Evolutionary conservation across 2,113 vertebrate genomes (phyloP).

Genomic region (Psilopogon haemacephalus): DNA sequence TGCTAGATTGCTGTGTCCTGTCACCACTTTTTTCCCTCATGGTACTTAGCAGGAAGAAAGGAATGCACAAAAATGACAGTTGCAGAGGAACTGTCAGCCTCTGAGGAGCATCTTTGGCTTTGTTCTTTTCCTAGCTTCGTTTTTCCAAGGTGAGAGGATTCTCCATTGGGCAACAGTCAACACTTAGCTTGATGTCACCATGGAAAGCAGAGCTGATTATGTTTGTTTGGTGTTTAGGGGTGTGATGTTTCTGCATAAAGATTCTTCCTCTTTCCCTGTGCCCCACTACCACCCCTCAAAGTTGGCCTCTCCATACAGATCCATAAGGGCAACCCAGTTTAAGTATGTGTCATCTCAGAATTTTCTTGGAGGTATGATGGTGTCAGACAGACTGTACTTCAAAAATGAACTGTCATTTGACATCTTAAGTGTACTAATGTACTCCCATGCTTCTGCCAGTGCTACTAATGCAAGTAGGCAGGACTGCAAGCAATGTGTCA

Average conservation of each 20-base stretch:
- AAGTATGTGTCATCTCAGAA: background rate
- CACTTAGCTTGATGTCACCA: background rate
- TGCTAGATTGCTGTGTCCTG: background rate
- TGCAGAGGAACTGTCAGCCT: background rate
- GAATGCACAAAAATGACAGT: background rate
- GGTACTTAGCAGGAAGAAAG: background rate
- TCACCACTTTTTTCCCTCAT: background rate
- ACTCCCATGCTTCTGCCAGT: background rate
- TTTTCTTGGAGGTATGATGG: background rate
- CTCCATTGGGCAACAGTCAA: background rate
- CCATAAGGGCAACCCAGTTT: background rate
- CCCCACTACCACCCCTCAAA: background rate
- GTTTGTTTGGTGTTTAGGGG: background rate
- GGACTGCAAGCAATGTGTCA: background rate
- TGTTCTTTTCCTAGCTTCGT: background rate
- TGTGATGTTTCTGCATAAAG: background rate
- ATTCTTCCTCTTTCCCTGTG: background rate
- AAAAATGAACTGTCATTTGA: background rate
- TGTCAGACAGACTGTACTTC: background rate
- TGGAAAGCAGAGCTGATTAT: background rate
- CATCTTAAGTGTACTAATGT: background rate
- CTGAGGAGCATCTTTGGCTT: background rate
- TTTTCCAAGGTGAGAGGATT: conserved; percentile 3
- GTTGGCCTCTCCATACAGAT: background rate
- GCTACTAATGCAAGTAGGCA: background rate